These are phyloP conservation scores for Cettia cetti DNA, from an alignment of 2,113 vertebrate genomes.

Conservation along the genomic window DNA sequence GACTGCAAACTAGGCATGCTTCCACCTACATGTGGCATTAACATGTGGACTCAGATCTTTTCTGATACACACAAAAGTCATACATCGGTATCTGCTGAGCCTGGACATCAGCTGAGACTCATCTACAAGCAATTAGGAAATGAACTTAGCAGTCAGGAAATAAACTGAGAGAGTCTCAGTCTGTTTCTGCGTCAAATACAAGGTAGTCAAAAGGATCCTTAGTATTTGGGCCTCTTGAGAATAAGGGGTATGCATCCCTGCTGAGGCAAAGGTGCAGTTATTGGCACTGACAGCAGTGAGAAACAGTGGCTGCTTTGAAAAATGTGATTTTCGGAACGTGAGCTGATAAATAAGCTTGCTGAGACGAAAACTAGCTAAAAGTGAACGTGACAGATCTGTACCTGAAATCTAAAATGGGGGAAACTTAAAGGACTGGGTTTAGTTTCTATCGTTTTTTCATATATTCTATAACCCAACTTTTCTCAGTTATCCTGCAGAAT, in stretches of 20 bases:
- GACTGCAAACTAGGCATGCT: not conserved
- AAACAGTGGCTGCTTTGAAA: not conserved
- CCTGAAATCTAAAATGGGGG: not conserved
- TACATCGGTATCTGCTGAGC: not conserved
- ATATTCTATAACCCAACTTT: not conserved
- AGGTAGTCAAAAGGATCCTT: not conserved
- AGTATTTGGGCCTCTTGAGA: not conserved
- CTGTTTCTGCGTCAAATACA: not conserved
- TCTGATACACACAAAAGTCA: fast-evolving
- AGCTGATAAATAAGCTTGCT: not conserved
- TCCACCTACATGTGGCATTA: not conserved
- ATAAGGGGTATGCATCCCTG: not conserved
- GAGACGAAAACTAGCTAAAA: not conserved
- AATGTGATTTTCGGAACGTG: not conserved
- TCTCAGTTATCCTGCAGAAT: not conserved
- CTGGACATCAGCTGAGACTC: not conserved
- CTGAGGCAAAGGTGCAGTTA: not conserved
- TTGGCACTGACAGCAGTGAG: not conserved
- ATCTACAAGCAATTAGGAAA: not conserved
- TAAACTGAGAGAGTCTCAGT: not conserved
- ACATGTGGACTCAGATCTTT: not conserved
- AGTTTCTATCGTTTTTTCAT: not conserved
- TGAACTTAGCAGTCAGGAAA: not conserved
- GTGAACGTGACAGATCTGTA: not conserved
- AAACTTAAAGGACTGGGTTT: not conserved